A percentile compares a stretch with the other conserved stretches of the same genome.
These are phyloP conservation scores for Epizoanthus fatuus DNA, from an alignment of 92 coral and sea anemone species.

Conservation along the genomic window DNA sequence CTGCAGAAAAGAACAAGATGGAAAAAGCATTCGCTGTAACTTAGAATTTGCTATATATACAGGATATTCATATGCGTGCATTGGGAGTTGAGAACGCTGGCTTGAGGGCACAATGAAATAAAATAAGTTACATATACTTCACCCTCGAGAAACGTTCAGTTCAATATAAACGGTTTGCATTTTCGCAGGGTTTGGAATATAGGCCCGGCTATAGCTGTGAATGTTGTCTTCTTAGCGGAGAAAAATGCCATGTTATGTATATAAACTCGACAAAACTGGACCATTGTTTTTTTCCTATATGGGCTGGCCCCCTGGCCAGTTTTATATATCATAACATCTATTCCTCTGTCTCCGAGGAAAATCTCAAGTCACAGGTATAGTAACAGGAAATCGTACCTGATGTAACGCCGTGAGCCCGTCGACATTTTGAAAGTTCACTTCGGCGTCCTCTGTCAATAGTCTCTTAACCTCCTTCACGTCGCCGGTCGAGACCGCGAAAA, in stretches of 20 bases:
- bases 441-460: constrained; percentile 38
- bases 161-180: background rate
- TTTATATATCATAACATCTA: too few species aligned
- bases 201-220: background rate
- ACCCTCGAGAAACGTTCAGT: too few species aligned
- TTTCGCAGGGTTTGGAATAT: background rate
- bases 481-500: constrained; percentile 66
- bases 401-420: constrained; percentile 68
- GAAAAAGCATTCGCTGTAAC: background rate
- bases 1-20: background rate
- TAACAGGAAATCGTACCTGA: constrained; percentile 40
- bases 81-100: too few species aligned
- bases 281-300: too few species aligned
- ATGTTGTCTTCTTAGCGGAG: too few species aligned
- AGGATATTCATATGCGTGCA: background rate
- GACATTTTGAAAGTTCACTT: constrained; percentile 68
- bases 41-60: background rate
- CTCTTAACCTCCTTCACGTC: constrained; percentile 63
- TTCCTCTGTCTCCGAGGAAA: too few species aligned
- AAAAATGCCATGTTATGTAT: too few species aligned
- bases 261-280: too few species aligned
- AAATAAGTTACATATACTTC: too few species aligned
- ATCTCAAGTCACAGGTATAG: background rate
- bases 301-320: too few species aligned
- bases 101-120: too few species aligned